Conservation (phyloP, 2,888 invertebrate species). For the Orthosia cruda region DNA sequence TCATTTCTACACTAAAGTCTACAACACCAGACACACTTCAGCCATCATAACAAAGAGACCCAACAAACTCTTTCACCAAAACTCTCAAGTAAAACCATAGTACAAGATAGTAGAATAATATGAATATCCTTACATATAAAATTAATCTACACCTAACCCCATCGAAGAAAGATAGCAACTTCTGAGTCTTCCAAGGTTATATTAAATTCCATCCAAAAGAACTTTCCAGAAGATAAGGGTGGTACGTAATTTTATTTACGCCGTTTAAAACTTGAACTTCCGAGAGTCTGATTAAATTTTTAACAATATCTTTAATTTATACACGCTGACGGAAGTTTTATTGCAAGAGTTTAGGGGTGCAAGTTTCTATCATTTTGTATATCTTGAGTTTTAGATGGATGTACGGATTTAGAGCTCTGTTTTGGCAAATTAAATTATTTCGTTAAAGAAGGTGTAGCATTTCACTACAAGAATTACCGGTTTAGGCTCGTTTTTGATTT, state of each 20-base stretch:
- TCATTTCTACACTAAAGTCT: not conserved
- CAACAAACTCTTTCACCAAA: constrained; percentile 5
- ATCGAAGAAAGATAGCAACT: constrained; percentile 81
- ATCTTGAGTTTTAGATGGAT: constrained; percentile 20
- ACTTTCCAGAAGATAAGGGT: constrained; percentile 83
- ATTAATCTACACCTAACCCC: constrained; percentile 83
- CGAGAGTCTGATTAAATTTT: constrained; percentile 82
- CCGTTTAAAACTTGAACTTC: constrained; percentile 83
- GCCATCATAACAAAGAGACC: not conserved
- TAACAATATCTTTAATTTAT: constrained; percentile 82
- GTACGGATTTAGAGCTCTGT: not conserved
- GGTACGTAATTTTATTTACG: constrained; percentile 85
- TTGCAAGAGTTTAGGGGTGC: constrained; percentile 46
- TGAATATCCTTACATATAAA: constrained; percentile 58
- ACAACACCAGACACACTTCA: not conserved
- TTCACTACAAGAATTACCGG: too few species aligned
- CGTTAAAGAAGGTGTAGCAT: not conserved
- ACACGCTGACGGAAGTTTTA: constrained; percentile 69
- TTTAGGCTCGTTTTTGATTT: too few species aligned
- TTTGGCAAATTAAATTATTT: constrained; percentile 9
- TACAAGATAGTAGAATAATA: constrained; percentile 42
- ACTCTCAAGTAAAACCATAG: constrained; percentile 39
- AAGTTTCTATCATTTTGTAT: constrained; percentile 29
- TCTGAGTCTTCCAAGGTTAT: constrained; percentile 74
- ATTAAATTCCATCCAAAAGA: constrained; percentile 84